Evolutionary conservation across 1,140 invertebrate species (phyloP).

Genomic region (Trichogramma pretiosum): DNA sequence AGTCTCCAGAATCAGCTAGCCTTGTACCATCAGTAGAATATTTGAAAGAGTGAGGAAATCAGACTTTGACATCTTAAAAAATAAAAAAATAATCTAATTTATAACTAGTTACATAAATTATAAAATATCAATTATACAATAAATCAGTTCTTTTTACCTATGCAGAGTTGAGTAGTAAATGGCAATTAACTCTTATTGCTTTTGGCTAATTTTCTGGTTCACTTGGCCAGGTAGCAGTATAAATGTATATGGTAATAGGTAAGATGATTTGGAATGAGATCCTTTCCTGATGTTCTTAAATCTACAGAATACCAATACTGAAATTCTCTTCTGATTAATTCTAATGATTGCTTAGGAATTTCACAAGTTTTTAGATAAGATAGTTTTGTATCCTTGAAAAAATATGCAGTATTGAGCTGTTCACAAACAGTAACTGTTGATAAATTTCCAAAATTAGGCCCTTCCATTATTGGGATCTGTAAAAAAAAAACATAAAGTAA

Average conservation of each 20-base stretch:
- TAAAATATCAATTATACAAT: constrained; percentile 5
- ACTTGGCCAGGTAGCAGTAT: constrained; percentile 90
- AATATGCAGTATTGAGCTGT: constrained; percentile 89
- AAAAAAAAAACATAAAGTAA: constrained; percentile 49
- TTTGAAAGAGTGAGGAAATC: constrained; percentile 91
- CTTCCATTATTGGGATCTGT: constrained; percentile 83
- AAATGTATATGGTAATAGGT: constrained; percentile 94
- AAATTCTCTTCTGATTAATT: constrained; percentile 81
- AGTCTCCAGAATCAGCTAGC: constrained; percentile 93
- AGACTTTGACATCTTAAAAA: constrained; percentile 88
- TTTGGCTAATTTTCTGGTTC: constrained; percentile 85
- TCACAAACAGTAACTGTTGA: constrained; percentile 80
- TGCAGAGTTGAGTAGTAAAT: constrained; percentile 90
- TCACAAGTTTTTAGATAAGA: constrained; percentile 52
- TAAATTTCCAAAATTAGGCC: constrained; percentile 82
- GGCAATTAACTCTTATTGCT: constrained; percentile 89
- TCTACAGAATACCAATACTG: constrained; percentile 96
- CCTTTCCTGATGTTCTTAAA: constrained; percentile 92
- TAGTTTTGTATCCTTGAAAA: constrained; percentile 67
- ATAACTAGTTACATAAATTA: constrained; percentile 38
- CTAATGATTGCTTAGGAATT: constrained; percentile 66
- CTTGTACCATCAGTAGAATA: constrained; percentile 97
- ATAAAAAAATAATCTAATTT: constrained; percentile 47
- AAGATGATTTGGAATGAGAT: constrained; percentile 97
- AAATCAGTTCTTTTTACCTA: constrained; percentile 58